Conservation (phyloP, 2,113 vertebrate species). For the Lagopus muta region DNA sequence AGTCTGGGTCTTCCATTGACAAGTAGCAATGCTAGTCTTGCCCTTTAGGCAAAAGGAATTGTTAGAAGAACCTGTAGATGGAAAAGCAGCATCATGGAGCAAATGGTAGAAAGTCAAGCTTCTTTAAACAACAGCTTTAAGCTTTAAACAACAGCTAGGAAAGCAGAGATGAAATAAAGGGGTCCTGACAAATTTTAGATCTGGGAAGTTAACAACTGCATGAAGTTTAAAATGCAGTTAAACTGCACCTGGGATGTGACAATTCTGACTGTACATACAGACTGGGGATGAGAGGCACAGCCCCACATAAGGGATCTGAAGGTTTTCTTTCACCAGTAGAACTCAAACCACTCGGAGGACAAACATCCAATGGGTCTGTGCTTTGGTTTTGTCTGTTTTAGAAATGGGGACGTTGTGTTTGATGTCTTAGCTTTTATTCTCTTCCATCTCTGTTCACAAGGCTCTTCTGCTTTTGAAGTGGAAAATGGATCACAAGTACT, state of each 20-base stretch:
- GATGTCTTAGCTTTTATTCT: not conserved
- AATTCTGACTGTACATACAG: not conserved
- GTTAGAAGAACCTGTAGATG: too few species aligned
- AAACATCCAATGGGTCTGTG: too few species aligned
- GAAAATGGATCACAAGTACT: not conserved
- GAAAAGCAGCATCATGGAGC: not conserved
- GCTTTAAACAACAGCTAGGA: not conserved
- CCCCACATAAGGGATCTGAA: not conserved
- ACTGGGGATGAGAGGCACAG: not conserved
- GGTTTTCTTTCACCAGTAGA: not conserved
- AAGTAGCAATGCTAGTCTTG: fast-evolving
- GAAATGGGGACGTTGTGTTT: fast-evolving
- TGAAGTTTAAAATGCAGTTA: not conserved
- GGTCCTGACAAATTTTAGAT: not conserved
- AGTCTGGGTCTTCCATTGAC: fast-evolving
- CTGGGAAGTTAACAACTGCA: not conserved
- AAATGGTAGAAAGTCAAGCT: not conserved
- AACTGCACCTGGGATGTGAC: not conserved
- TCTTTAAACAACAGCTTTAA: not conserved
- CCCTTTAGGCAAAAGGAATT: not conserved
- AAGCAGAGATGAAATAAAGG: not conserved
- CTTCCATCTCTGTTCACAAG: fast-evolving
- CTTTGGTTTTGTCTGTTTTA: not conserved
- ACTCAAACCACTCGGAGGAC: not conserved
- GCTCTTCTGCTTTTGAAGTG: not conserved